Conservation (phyloP, 2,888 invertebrate species). For the Hemithea aestivaria region DNA sequence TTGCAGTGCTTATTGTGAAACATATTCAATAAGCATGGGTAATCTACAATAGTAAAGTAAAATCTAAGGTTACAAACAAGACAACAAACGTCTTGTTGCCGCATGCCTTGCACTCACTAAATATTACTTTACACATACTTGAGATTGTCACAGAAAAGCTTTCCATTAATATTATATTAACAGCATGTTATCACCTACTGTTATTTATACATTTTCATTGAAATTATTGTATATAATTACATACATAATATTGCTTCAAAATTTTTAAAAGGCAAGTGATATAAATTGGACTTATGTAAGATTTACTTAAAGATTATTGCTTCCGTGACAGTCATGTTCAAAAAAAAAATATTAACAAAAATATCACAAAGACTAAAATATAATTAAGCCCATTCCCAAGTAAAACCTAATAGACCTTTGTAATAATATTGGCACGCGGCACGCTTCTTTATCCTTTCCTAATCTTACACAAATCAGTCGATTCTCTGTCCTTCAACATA, state of each 20-base stretch:
- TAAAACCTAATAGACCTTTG: conserved; percentile 33
- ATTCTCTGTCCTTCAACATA: conserved; percentile 51
- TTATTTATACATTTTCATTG: conserved; percentile 4
- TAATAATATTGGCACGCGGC: conserved; percentile 63
- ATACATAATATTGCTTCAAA: conserved; percentile 36
- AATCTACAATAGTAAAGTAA: neutral
- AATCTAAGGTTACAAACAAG: conserved; percentile 12
- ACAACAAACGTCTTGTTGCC: conserved; percentile 36
- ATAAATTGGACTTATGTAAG: conserved; percentile 17
- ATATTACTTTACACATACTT: conserved; percentile 19
- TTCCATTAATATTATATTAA: neutral
- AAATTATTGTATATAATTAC: conserved; percentile 24
- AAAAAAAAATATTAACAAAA: conserved; percentile 33
- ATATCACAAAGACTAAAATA: conserved; percentile 48
- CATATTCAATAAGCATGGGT: too few relatives aligned
- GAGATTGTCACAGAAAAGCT: conserved; percentile 5
- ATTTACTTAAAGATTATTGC: conserved; percentile 45
- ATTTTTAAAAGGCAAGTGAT: conserved; percentile 32
- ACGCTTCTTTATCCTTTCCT: conserved; percentile 46
- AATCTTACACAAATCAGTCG: conserved; percentile 66
- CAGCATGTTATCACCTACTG: neutral
- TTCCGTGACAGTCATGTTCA: conserved; percentile 37
- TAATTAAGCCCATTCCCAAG: conserved; percentile 35
- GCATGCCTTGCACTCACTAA: conserved; percentile 38
- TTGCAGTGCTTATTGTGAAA: too few relatives aligned